Evolutionary conservation across 2,113 vertebrate genomes (phyloP).

Genomic region (Addax nasomaculatus): DNA sequence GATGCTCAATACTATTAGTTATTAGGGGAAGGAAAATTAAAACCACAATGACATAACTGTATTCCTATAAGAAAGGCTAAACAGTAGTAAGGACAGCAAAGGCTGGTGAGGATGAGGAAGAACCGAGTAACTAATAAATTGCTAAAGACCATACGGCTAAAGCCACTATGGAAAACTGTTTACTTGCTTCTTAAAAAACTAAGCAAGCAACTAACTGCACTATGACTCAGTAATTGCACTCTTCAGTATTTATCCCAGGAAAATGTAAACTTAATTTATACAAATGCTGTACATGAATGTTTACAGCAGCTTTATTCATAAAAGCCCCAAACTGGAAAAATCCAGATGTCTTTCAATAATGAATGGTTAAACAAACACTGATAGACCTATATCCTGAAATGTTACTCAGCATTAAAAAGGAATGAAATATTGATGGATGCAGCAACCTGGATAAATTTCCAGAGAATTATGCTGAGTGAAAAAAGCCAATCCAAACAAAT

Average conservation of each 20-base stretch:
- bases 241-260: not conserved
- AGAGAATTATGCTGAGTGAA: not conserved
- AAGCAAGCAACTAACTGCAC: not conserved
- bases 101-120: not conserved
- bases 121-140: not conserved
- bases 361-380: not conserved
- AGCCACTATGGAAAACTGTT: not conserved
- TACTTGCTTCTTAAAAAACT: not conserved
- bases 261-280: not conserved
- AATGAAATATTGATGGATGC: not conserved
- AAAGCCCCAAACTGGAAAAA: not conserved
- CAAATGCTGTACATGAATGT: not conserved
- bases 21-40: not conserved
- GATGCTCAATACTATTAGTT: not conserved
- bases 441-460: not conserved
- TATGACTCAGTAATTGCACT: not conserved
- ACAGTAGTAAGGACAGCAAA: not conserved
- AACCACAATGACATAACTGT: not conserved
- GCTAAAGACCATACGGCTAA: not conserved
- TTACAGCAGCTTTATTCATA: not conserved
- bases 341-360: not conserved
- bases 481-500: not conserved
- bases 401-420: not conserved
- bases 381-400: not conserved
- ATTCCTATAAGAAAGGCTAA: not conserved